phyloP scores from a whole-genome alignment of 2,888 invertebrate species.

The Chironomus tentans region DNA sequence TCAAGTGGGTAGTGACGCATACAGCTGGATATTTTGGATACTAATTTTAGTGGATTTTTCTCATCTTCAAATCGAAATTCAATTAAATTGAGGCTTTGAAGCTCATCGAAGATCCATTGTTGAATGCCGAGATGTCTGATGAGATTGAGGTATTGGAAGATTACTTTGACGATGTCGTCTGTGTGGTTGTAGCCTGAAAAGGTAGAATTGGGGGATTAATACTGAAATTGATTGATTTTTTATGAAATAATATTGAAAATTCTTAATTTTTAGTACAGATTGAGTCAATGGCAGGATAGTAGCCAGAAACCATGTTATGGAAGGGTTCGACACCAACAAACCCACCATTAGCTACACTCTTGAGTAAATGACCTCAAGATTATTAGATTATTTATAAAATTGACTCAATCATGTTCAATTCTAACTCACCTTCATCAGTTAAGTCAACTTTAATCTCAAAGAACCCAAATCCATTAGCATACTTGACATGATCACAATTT shows the following conservation, averaged over 20 bases:
- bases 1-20: slow-evolving; percentile 66
- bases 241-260: no score
- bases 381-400: no score
- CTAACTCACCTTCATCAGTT: slow-evolving; percentile 61
- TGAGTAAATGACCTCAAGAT: no score
- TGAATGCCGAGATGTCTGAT: slow-evolving; percentile 58
- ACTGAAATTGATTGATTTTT: no score
- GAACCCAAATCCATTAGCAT: slow-evolving; percentile 77
- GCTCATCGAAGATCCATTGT: slow-evolving; percentile 82
- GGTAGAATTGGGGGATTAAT: neutral
- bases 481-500: slow-evolving; percentile 27
- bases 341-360: no score
- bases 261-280: no score
- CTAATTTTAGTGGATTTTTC: slow-evolving; percentile 56
- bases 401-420: no score
- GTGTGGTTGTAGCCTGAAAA: slow-evolving; percentile 52
- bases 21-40: slow-evolving; percentile 50
- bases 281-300: no score
- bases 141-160: slow-evolving; percentile 71
- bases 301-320: no score
- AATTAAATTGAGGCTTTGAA: slow-evolving; percentile 59
- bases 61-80: slow-evolving; percentile 74
- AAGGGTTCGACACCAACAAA: no score
- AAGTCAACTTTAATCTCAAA: slow-evolving; percentile 74
- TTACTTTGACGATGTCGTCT: slow-evolving; percentile 68